These are phyloP conservation scores for Pseudoatta argentina DNA, from an alignment of 1,140 invertebrate species.

Conservation along the genomic window DNA sequence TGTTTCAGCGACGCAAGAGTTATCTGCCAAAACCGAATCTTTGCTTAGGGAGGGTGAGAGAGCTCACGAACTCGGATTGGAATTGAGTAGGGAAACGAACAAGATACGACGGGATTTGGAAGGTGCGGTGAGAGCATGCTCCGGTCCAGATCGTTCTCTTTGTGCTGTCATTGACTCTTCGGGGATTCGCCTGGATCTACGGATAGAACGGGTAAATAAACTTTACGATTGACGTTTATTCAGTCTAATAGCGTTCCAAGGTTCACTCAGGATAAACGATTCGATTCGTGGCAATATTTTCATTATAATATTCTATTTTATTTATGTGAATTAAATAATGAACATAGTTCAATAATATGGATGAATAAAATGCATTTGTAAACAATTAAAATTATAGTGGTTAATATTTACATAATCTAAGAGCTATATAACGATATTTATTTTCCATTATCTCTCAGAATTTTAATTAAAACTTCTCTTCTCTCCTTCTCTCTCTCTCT, in stretches of 20 bases:
- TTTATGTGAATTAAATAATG: not conserved
- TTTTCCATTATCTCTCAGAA: conserved; percentile 26
- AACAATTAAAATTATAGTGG: not conserved
- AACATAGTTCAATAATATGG: not conserved
- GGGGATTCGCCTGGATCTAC: conserved; percentile 86
- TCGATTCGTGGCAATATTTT: conserved; percentile 21
- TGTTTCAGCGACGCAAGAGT: conserved; percentile 84
- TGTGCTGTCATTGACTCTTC: conserved; percentile 90
- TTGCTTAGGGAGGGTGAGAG: conserved; percentile 86
- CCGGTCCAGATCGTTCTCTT: conserved; percentile 87
- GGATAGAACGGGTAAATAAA: conserved; percentile 82
- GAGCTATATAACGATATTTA: conserved; percentile 1
- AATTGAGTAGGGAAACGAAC: conserved; percentile 87
- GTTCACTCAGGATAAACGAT: not conserved
- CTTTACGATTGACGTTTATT: conserved; percentile 37
- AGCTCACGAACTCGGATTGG: conserved; percentile 86
- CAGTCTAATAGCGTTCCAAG: not conserved
- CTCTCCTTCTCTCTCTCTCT: too few relatives aligned
- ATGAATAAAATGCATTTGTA: not conserved
- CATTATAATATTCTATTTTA: conserved; percentile 22
- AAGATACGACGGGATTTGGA: conserved; percentile 88
- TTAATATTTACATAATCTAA: conserved; percentile 6
- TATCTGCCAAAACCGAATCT: conserved; percentile 85
- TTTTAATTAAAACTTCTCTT: conserved; percentile 37
- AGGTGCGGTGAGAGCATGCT: conserved; percentile 87